These are phyloP conservation scores for Virgularia gustaviana DNA, from an alignment of 92 coral and sea anemone genomes.

Conservation along the genomic window DNA sequence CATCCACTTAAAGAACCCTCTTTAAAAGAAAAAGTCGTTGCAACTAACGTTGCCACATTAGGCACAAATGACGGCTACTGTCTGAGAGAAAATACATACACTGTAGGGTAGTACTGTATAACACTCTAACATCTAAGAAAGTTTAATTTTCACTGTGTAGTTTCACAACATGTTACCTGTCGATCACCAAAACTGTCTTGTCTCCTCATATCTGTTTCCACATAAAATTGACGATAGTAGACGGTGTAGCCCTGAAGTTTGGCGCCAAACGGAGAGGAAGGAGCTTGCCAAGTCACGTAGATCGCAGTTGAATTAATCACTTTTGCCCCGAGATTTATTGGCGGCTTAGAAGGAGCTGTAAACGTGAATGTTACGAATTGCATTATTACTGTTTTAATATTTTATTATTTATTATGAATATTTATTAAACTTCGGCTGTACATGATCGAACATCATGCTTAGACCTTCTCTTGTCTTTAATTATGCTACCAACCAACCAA, in stretches of 20 bases:
- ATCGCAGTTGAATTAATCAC: slow-evolving; percentile 75
- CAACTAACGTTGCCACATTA: too few relatives aligned
- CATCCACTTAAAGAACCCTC: too few relatives aligned
- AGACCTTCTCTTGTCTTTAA: too few relatives aligned
- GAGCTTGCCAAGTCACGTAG: slow-evolving; percentile 61
- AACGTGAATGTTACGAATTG: not conserved
- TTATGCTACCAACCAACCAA: not conserved
- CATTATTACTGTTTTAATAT: not conserved
- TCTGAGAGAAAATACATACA: too few relatives aligned
- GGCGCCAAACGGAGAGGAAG: slow-evolving; percentile 63
- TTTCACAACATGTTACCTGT: too few relatives aligned
- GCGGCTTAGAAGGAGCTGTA: slow-evolving; percentile 84
- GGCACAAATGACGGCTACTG: too few relatives aligned
- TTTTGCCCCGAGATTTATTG: slow-evolving; percentile 58
- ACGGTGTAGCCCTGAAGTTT: slow-evolving; percentile 73
- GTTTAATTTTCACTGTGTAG: too few relatives aligned
- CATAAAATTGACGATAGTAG: slow-evolving; percentile 62
- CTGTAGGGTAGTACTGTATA: too few relatives aligned
- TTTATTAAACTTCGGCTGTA: too few relatives aligned
- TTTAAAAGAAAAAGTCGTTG: too few relatives aligned
- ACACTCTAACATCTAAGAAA: too few relatives aligned
- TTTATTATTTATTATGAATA: not conserved
- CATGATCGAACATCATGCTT: too few relatives aligned
- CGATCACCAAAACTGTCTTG: not conserved
- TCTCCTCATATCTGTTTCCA: slow-evolving; percentile 41